These are phyloP conservation scores for Lagorchestes hirsutus DNA, from an alignment of 2,797 vertebrate genomes.

Conservation along the genomic window DNA sequence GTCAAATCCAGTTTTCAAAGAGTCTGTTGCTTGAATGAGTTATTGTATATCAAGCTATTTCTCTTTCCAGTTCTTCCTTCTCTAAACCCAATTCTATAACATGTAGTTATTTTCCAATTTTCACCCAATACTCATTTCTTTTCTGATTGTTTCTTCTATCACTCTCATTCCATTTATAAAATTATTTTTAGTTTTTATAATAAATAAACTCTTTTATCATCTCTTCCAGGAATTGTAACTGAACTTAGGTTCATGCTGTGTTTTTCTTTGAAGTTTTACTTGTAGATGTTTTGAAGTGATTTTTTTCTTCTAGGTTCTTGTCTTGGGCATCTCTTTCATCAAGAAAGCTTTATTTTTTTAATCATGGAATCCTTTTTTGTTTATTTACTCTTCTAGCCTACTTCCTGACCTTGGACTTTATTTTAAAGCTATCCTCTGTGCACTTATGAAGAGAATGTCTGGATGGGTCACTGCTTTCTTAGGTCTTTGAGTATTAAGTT, in stretches of 20 bases:
- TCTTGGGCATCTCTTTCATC: not conserved
- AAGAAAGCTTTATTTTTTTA: not conserved
- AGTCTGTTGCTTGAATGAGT: not conserved
- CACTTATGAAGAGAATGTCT: not conserved
- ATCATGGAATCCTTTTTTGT: not conserved
- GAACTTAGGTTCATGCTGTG: not conserved
- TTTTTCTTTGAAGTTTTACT: not conserved
- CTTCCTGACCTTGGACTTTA: not conserved
- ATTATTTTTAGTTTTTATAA: not conserved
- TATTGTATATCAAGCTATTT: not conserved
- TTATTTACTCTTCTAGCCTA: not conserved
- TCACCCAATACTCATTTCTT: not conserved
- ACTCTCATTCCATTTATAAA: not conserved
- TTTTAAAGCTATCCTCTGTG: not conserved
- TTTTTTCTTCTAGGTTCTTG: not conserved
- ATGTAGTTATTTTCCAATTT: not conserved
- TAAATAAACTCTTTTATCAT: not conserved
- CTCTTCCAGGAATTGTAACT: not conserved
- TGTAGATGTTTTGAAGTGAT: not conserved
- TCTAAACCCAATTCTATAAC: not conserved
- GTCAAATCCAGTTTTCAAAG: not conserved
- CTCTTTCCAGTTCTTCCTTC: not conserved
- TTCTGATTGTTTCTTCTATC: not conserved
- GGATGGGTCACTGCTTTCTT: not conserved
- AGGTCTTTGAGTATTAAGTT: not conserved